Conservation (phyloP, 1,140 invertebrate genomes). For the Psix sp. region DNA sequence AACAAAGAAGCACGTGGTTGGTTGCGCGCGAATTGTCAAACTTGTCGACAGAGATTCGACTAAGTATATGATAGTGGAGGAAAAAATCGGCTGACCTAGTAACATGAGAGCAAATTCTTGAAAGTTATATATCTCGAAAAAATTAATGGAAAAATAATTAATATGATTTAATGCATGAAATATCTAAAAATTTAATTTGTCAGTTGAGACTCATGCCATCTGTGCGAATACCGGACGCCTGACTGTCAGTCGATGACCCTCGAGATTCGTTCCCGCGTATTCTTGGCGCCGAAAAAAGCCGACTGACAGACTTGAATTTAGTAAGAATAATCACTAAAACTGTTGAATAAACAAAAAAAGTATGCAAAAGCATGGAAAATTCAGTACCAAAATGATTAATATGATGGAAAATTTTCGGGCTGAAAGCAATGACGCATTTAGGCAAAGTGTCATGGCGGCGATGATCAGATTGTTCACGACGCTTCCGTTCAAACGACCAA, state of each 20-base stretch:
- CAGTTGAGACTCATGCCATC: slow-evolving; percentile 33
- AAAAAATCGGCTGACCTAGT: slow-evolving; percentile 1
- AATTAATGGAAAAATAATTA: background rate
- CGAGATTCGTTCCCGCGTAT: slow-evolving; percentile 32
- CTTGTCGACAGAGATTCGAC: no score
- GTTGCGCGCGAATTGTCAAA: background rate
- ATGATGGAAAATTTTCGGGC: background rate
- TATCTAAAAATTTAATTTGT: slow-evolving; percentile 21
- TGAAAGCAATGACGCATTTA: slow-evolving; percentile 30
- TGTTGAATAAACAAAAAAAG: background rate
- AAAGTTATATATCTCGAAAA: no score
- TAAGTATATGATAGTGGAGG: no score
- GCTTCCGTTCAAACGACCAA: slow-evolving; percentile 26
- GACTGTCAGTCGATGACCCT: slow-evolving; percentile 48
- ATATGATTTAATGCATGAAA: slow-evolving; percentile 19
- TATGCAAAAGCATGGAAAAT: background rate
- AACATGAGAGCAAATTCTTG: background rate
- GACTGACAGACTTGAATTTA: background rate
- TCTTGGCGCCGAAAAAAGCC: slow-evolving; percentile 35
- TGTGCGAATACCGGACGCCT: slow-evolving; percentile 6
- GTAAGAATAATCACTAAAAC: background rate
- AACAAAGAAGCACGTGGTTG: slow-evolving; percentile 18
- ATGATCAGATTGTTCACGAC: slow-evolving; percentile 6
- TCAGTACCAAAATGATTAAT: background rate
- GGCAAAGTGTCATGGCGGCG: slow-evolving; percentile 40